Base-by-base conservation (phyloP, 2,888 invertebrate genomes). In the Agapetus fuscipes region DNA sequence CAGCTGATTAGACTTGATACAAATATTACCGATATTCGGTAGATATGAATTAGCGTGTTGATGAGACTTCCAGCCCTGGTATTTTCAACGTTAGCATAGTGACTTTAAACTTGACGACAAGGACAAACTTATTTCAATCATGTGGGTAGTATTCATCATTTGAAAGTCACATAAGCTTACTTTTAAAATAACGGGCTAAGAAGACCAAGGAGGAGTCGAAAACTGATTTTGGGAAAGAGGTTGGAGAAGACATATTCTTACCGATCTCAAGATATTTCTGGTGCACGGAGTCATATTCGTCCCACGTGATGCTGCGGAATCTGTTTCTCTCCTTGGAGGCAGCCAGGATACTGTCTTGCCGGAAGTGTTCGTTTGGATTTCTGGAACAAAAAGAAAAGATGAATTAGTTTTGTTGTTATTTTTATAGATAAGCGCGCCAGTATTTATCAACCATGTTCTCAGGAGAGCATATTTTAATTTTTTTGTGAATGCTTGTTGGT, bases 181-280 rank as follows among this genome's bases (percentile, higher is more conserved):
- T n/a, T n/a, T n/a, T n/a, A n/a, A n/a, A n/a, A n/a, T n/a, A n/a
- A n/a, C n/a, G n/a, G n/a, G n/a, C n/a, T n/a, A n/a, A n/a, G n/a
- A n/a, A n/a, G n/a, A n/a, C n/a, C n/a, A n/a, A n/a, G n/a, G n/a
- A n/a, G n/a, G n/a, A n/a, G n/a, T n/a, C n/a, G n/a, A n/a, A n/a
- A n/a, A n/a, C n/a, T n/a, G n/a, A n/a, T n/a, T n/a, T n/a, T n/a
- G n/a, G n/a, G n/a, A n/a, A n/a, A n/a, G n/a, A n/a, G n/a, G n/a
- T n/a, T 7, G n/a, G 6, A n/a, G 5, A 28, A 28, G 15, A 28
- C 20, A 32, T 25, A 16, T 38, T 59, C 78, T 78, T 64, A 91
- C 91, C 85, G 58, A 91, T 87, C 76, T 89, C 89, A 55, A 94
- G 72, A 65, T 91, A 94, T 60, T 91, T 90, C 58, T 93, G 91